Base-by-base conservation (phyloP, 1,140 invertebrate genomes). In the Cecropterus lyciades region DNA sequence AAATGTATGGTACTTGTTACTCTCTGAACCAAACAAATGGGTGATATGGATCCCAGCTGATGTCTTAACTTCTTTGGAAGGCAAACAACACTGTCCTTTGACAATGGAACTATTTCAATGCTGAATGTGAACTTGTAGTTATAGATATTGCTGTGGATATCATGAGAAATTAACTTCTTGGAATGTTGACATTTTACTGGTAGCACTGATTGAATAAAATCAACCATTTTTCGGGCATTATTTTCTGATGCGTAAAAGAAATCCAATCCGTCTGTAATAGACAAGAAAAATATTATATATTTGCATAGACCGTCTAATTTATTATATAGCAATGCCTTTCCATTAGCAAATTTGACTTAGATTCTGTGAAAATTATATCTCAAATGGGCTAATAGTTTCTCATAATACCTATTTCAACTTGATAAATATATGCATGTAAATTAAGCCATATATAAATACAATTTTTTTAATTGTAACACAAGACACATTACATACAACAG, bases 121-220 rank as follows among this genome's bases (percentile, higher is more conserved):
- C 97, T 97, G 90, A 95, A 97, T 37, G 96, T 96, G 81, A 96
- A 97, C 92, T 99, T 99, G 89, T 99, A 99, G 89, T 99, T 99
- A 89, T 97, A 99, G 33, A 96, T 95, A 84, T 99, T 99, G 83
- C 96, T 99, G 85, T 98, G 97, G 30, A 98, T 97, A 92, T 99
- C 99, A 83, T 99, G 99, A 0, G 99, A 99, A 73, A 99, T 97
- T 9, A 99, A 93, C 81, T 99, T 98, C 88, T 99, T 98, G 0
- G 98, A 98, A 77, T 97, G 96, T 65, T 96, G 95, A 86, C 96
- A 96, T 81, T 96, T 96, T 79, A 95, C 95, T 1, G 99, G 99
- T 51, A 99, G 94, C 66, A 98, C 96, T 11, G 97, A 94, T 59
- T 93, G 89, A 1, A 99, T 89, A 84, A 99, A 99, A 80, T 99